Conservation (phyloP, 2,888 invertebrate genomes). For the Melitaea athalia region DNA sequence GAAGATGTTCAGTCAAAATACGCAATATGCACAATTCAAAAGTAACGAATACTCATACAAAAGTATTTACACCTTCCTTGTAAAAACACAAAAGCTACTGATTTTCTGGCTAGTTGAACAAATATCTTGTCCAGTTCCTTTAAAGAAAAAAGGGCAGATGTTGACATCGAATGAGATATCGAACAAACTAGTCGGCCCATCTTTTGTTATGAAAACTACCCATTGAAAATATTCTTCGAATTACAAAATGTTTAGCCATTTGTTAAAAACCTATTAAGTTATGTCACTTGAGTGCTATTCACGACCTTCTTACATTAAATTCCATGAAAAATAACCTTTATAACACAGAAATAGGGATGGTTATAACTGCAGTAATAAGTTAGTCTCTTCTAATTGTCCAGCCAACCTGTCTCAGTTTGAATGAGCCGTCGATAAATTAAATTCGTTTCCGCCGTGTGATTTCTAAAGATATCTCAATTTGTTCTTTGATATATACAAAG, state of each 20-base stretch:
- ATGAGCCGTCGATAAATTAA: conserved; percentile 80
- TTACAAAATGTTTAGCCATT: conserved; percentile 80
- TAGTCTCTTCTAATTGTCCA: conserved; percentile 69
- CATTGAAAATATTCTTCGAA: conserved; percentile 77
- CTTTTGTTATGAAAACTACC: conserved; percentile 75
- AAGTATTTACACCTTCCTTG: conserved; percentile 59
- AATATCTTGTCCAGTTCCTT: conserved; percentile 66
- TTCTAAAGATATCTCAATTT: conserved; percentile 78
- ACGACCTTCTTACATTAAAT: conserved; percentile 28
- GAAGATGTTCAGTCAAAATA: conserved; percentile 46
- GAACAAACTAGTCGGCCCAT: conserved; percentile 70
- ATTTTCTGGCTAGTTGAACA: conserved; percentile 81
- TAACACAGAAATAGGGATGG: conserved; percentile 37
- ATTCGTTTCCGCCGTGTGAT: conserved; percentile 78
- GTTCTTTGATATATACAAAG: conserved; percentile 63
- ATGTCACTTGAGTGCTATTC: conserved; percentile 36
- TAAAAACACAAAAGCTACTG: conserved; percentile 67
- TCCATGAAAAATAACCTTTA: conserved; percentile 42
- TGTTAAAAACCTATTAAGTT: conserved; percentile 80
- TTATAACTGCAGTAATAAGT: conserved; percentile 33
- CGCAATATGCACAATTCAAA: conserved; percentile 43
- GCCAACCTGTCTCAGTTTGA: conserved; percentile 69
- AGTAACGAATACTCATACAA: conserved; percentile 56
- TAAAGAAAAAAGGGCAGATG: conserved; percentile 76
- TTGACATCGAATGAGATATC: conserved; percentile 63